Percentiles rank a stretch among this genome's conserved stretches.
These are phyloP conservation scores for Glaucopsyche alexis DNA, from an alignment of 2,888 invertebrate species.

Conservation along the genomic window DNA sequence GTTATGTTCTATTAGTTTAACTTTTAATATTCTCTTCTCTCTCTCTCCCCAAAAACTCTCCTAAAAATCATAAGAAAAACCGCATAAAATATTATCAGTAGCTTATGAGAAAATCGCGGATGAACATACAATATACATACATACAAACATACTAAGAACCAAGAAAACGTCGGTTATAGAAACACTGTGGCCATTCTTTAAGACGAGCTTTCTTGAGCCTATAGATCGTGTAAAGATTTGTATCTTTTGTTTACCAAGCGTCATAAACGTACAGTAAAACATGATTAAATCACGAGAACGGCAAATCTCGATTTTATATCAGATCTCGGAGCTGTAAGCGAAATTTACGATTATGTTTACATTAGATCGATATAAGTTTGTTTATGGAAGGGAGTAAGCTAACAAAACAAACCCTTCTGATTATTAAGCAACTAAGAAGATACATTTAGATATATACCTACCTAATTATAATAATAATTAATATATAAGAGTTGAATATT, in stretches of 20 bases:
- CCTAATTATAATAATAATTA: too few relatives aligned
- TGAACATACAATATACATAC: too few relatives aligned
- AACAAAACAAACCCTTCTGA: background rate
- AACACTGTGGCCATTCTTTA: background rate
- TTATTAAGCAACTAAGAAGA: background rate
- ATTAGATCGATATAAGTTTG: conserved; percentile 66
- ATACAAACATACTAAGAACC: too few relatives aligned
- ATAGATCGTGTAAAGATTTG: conserved; percentile 2
- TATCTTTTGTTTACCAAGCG: conserved; percentile 15
- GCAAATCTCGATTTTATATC: conserved; percentile 60
- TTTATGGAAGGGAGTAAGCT: conserved; percentile 59
- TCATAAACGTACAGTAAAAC: conserved; percentile 33
- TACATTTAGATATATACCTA: too few relatives aligned
- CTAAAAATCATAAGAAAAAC: too few relatives aligned
- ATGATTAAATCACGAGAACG: conserved; percentile 36
- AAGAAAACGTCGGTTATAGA: too few relatives aligned
- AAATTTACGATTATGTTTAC: conserved; percentile 73
- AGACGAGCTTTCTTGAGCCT: background rate
- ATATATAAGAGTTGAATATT: too few relatives aligned
- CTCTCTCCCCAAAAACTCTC: too few relatives aligned
- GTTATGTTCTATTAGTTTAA: too few relatives aligned
- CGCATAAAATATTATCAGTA: too few relatives aligned
- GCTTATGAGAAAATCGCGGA: too few relatives aligned
- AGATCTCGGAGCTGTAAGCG: conserved; percentile 59
- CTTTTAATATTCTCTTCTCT: too few relatives aligned